Evolutionary conservation across 2,888 invertebrate genomes (phyloP).

Genomic region (Furcula furcula): DNA sequence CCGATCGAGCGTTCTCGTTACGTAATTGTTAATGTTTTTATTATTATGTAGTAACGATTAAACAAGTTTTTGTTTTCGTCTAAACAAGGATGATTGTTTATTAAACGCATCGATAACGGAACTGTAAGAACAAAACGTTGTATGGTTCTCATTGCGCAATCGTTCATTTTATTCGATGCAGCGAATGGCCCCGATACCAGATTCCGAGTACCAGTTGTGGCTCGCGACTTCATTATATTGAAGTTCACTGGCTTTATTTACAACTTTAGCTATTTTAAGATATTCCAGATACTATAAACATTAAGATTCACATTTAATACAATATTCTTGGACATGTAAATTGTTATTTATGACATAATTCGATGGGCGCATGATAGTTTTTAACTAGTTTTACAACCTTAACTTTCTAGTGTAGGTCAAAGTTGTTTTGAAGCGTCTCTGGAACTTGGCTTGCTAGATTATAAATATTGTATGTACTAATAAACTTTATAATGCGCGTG

Average conservation of each 20-base stretch:
- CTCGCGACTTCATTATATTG: conserved; percentile 50
- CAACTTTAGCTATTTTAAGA: conserved; percentile 35
- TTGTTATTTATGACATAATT: conserved; percentile 2
- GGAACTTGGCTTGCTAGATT: too few relatives aligned
- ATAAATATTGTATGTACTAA: too few relatives aligned
- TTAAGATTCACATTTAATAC: conserved; percentile 9
- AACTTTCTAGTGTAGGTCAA: neutral
- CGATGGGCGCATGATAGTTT: neutral
- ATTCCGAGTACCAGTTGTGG: conserved; percentile 41
- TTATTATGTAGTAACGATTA: conserved; percentile 30
- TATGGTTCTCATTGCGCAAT: conserved; percentile 59
- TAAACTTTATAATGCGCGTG: too few relatives aligned
- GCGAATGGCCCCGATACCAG: conserved; percentile 51
- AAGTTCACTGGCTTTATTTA: conserved; percentile 50
- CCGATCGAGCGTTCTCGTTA: conserved; percentile 40
- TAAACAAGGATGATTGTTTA: conserved; percentile 48
- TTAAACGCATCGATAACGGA: conserved; percentile 58
- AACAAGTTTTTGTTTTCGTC: conserved; percentile 43
- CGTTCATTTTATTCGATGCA: conserved; percentile 58
- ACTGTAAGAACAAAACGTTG: conserved; percentile 51
- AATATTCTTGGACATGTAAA: neutral
- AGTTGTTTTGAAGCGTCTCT: neutral
- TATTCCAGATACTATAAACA: conserved; percentile 13
- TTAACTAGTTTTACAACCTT: neutral
- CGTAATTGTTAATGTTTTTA: conserved; percentile 43